Evolutionary conservation across 2,797 vertebrate genomes (phyloP), one percentile per base, ranked within the genome.

Genomic region (Holocentrus rufus): DNA sequence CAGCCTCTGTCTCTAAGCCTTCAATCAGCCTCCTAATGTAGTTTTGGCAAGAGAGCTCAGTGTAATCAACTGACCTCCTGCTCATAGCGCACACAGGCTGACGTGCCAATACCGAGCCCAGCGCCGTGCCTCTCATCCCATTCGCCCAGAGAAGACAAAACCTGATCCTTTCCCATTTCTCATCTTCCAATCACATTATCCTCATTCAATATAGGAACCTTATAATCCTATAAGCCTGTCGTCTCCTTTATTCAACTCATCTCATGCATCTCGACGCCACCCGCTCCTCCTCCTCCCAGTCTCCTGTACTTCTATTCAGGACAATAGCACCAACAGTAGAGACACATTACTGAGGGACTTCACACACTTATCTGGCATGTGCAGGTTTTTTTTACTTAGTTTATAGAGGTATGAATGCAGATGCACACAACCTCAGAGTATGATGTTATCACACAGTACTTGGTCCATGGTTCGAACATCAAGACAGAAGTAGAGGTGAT

Each of bases 161-260:
- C 13, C 23, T 5, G 15, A 63, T 67, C 55, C 1, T 56, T 23
- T 42, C 34, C 39, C 14, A 25, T 58, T 39, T 59, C 57, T 66
- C 61, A 63, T 56, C 61, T 67, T 71, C 25, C 54, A 49, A 13
- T 58, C 46, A n/a, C 54, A 57, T 68, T 72, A 59, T 69, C 60
- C 46, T 63, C 46, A 54, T 77, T 81, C 56, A 71, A 9, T 65
- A 58, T n/a, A 70, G 47, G 71, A 74, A 60, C 62, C 58, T 55
- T n/a, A 68, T 61, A 54, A 75, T 72, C 72, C 71, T 47, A 6
- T 22, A 44, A 77, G 31, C 31, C 56, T 34, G 44, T 49, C 25
- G 30, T 59, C 22, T 22, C 14, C 58, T 67, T 65, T 9, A 50
- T 63, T 81, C 31, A 66, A 22, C 49, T 49, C 54, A 74, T 74